These are phyloP conservation scores for Drosophila heteroneura DNA, from an alignment of 2,888 invertebrate species.

Conservation along the genomic window DNA sequence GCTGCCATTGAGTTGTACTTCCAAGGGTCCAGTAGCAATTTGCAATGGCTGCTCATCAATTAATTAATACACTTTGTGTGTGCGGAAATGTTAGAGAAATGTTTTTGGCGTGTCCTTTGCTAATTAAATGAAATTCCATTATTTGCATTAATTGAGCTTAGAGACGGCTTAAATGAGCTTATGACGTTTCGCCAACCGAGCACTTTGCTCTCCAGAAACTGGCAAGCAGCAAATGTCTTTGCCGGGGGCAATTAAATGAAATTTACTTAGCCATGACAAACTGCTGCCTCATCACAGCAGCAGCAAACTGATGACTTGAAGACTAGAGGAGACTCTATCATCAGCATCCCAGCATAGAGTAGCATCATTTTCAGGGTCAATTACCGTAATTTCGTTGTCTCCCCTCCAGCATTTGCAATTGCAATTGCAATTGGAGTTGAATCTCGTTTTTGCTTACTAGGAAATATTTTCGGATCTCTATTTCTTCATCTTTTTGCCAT, in stretches of 20 bases:
- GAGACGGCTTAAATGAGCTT: constrained; percentile 34
- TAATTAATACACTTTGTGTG: constrained; percentile 29
- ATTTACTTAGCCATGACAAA: constrained; percentile 36
- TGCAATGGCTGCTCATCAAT: constrained; percentile 36
- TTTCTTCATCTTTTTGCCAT: constrained; percentile 15
- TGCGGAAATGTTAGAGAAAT: not conserved
- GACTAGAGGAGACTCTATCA: constrained; percentile 16
- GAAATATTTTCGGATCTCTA: constrained; percentile 44
- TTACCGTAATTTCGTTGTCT: constrained; percentile 53
- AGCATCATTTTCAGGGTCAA: constrained; percentile 68
- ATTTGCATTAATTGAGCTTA: constrained; percentile 64
- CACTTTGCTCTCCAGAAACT: constrained; percentile 12
- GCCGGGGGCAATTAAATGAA: constrained; percentile 56
- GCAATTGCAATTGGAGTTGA: constrained; percentile 24
- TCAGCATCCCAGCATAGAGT: constrained; percentile 31
- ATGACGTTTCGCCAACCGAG: not conserved
- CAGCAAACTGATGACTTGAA: constrained; percentile 14
- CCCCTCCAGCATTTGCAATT: constrained; percentile 19
- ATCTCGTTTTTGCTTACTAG: constrained; percentile 54
- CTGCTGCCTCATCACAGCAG: constrained; percentile 60
- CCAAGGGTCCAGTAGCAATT: not conserved
- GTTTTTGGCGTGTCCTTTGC: constrained; percentile 46
- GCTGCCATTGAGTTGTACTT: not conserved
- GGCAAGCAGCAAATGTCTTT: constrained; percentile 7
- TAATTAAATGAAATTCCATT: constrained; percentile 78